phyloP scores from a whole-genome alignment of 1,140 invertebrate species.

The Drosophila albomicans region DNA sequence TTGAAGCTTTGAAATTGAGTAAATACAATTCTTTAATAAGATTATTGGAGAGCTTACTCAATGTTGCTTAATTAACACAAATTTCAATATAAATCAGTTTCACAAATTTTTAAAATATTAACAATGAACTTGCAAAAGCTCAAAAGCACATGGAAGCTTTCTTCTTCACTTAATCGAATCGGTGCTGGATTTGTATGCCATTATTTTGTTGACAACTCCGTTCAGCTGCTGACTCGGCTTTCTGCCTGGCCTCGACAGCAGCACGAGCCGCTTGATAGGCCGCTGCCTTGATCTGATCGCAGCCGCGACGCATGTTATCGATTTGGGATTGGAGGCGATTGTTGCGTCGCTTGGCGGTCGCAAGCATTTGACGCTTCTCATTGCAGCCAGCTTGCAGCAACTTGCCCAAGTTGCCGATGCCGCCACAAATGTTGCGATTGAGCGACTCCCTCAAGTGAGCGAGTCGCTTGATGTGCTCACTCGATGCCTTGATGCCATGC shows the following conservation, averaged over 20 bases:
- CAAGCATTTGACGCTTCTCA: constrained; percentile 87
- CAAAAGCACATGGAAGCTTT: no score
- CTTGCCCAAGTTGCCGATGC: constrained; percentile 86
- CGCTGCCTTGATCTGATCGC: constrained; percentile 87
- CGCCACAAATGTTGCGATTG: constrained; percentile 85
- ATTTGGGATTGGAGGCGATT: constrained; percentile 87
- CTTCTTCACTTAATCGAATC: no score
- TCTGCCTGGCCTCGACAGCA: constrained; percentile 86
- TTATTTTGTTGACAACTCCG: background rate
- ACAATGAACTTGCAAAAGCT: no score
- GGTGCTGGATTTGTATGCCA: no score
- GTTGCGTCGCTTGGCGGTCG: constrained; percentile 87
- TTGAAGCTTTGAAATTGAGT: no score
- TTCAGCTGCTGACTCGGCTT: background rate
- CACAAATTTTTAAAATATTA: no score
- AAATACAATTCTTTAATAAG: no score
- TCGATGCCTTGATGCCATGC: constrained; percentile 86
- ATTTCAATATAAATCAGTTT: no score
- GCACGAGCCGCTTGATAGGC: constrained; percentile 87
- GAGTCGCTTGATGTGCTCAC: constrained; percentile 84
- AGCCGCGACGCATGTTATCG: constrained; percentile 86
- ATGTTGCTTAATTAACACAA: no score
- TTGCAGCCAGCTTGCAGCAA: constrained; percentile 86
- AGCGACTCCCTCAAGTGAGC: constrained; percentile 85
- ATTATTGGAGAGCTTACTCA: no score